Evolutionary conservation across 2,888 invertebrate species (phyloP).

Genomic region (Zygaena filipendulae): DNA sequence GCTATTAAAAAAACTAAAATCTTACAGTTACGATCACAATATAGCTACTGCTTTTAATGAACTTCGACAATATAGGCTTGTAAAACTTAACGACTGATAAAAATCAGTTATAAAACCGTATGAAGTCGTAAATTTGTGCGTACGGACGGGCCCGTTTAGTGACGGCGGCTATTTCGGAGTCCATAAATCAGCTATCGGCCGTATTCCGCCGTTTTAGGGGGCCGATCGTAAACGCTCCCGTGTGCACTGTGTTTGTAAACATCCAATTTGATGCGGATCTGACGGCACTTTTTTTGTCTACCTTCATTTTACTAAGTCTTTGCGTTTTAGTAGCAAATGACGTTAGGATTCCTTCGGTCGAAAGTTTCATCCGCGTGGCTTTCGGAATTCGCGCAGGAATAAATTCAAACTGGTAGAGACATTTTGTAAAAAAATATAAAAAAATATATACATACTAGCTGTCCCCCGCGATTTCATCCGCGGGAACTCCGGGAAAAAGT

Average conservation of each 20-base stretch:
- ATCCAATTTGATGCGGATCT: slow-evolving; percentile 45
- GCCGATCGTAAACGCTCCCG: slow-evolving; percentile 52
- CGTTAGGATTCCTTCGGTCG: too few relatives aligned
- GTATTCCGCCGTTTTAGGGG: slow-evolving; percentile 39
- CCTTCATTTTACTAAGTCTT: too few relatives aligned
- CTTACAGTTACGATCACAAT: too few relatives aligned
- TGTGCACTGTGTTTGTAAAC: slow-evolving; percentile 53
- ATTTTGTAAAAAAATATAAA: too few relatives aligned
- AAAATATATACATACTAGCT: too few relatives aligned
- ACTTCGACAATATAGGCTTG: slow-evolving; percentile 42
- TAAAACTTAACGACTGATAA: slow-evolving; percentile 62
- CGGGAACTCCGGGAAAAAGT: too few relatives aligned
- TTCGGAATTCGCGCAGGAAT: too few relatives aligned
- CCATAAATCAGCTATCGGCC: slow-evolving; percentile 53
- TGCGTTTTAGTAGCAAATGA: too few relatives aligned
- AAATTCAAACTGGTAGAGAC: too few relatives aligned
- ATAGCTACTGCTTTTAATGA: slow-evolving; percentile 46
- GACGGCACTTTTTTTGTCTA: slow-evolving; percentile 38
- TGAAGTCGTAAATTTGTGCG: slow-evolving; percentile 49
- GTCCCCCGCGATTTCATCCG: too few relatives aligned
- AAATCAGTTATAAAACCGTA: slow-evolving; percentile 64
- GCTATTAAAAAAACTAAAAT: too few relatives aligned
- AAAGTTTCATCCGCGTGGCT: too few relatives aligned
- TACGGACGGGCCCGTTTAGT: slow-evolving; percentile 39
- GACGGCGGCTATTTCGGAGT: slow-evolving; percentile 54